phyloP scores from a whole-genome alignment of 2,797 vertebrate species.

The Ptychobarbus kaznakovi region DNA sequence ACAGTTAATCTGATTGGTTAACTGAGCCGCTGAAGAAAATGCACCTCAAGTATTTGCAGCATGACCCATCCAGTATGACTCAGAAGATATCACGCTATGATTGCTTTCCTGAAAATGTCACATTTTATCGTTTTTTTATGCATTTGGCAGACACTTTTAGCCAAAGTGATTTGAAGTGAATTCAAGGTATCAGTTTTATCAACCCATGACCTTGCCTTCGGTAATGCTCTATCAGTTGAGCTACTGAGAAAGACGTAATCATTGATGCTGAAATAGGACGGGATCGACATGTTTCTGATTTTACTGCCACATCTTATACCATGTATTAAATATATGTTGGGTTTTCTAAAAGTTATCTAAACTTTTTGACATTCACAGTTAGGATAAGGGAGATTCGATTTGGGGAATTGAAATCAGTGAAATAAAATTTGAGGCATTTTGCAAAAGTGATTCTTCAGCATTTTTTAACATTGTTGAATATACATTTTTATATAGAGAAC shows the following conservation, averaged over 20 bases:
- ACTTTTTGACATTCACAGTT: slow-evolving; percentile 12
- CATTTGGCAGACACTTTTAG: background rate
- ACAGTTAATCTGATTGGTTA: slow-evolving; percentile 39
- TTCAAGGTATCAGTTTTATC: background rate
- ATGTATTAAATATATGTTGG: background rate
- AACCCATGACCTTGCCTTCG: background rate
- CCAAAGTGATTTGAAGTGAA: background rate
- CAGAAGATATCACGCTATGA: slow-evolving; percentile 12
- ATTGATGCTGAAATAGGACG: background rate
- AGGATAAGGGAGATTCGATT: background rate
- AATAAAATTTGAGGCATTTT: background rate
- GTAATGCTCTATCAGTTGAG: background rate
- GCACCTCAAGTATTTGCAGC: background rate
- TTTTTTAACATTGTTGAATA: background rate
- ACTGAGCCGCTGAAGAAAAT: slow-evolving; percentile 3
- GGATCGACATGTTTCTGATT: background rate
- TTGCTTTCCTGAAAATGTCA: background rate
- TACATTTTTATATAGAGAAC: background rate
- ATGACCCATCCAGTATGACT: background rate
- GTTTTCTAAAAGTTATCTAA: slow-evolving; percentile 15
- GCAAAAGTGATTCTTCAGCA: background rate
- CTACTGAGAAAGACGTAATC: slow-evolving; percentile 10
- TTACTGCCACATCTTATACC: background rate
- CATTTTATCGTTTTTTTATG: slow-evolving; percentile 10
- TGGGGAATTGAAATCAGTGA: background rate